Evolutionary conservation across 2,113 vertebrate species (phyloP).

Genomic region (Tetrao urogallus): DNA sequence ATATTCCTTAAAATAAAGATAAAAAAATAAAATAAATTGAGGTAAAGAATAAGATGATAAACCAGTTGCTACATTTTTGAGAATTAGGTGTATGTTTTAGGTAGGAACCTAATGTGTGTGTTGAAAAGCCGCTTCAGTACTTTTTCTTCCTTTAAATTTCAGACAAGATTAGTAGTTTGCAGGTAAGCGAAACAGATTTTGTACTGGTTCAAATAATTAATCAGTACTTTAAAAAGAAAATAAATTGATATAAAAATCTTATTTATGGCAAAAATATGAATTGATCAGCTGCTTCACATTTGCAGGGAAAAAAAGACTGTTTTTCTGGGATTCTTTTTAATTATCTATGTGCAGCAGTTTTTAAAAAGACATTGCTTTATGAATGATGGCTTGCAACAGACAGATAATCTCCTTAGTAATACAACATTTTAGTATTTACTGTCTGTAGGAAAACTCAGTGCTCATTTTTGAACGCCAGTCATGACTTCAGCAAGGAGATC

Average conservation of each 20-base stretch:
- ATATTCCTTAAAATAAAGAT: background rate
- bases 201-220: background rate
- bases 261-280: background rate
- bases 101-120: background rate
- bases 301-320: background rate
- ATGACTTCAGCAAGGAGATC: background rate
- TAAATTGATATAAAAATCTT: background rate
- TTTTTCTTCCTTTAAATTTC: background rate
- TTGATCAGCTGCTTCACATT: background rate
- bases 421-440: background rate
- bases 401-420: background rate
- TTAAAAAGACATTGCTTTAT: background rate
- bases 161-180: background rate
- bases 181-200: background rate
- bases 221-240: background rate
- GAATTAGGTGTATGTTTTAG: background rate
- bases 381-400: background rate
- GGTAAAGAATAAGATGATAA: background rate
- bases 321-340: background rate
- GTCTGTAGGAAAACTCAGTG: background rate
- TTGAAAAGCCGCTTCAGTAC: background rate
- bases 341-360: background rate
- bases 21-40: background rate
- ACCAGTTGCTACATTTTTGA: background rate
- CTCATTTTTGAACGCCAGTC: background rate